phyloP scores from a whole-genome alignment of 2,797 vertebrate species.

The Leptatherina wallacei region DNA sequence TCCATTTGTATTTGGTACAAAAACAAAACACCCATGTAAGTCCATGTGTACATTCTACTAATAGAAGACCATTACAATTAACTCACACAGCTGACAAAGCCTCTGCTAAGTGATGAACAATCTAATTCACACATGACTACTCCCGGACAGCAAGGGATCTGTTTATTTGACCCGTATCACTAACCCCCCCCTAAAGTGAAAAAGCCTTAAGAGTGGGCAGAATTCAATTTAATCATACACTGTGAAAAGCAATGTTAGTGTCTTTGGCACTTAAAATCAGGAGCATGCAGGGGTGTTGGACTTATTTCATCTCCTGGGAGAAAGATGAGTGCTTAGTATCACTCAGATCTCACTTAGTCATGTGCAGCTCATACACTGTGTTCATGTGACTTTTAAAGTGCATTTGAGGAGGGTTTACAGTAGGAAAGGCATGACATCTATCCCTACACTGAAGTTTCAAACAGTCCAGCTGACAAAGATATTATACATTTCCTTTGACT shows the following conservation, averaged over 20 bases:
- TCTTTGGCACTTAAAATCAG: slow-evolving; percentile 60
- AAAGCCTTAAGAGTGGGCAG: slow-evolving; percentile 43
- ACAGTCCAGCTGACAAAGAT: background rate
- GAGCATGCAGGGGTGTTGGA: slow-evolving; percentile 57
- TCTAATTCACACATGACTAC: slow-evolving; percentile 71
- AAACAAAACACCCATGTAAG: slow-evolving; percentile 10
- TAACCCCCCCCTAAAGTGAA: slow-evolving; percentile 45
- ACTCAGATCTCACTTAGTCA: slow-evolving; percentile 28
- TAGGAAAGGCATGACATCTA: background rate
- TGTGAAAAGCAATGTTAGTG: slow-evolving; percentile 58
- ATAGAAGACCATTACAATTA: slow-evolving; percentile 55
- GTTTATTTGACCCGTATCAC: slow-evolving; percentile 65
- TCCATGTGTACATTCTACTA: slow-evolving; percentile 17
- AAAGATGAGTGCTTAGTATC: slow-evolving; percentile 24
- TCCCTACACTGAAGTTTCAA: background rate
- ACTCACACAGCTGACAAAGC: slow-evolving; percentile 48
- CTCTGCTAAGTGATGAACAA: slow-evolving; percentile 54
- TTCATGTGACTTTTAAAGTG: background rate
- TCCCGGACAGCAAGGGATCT: slow-evolving; percentile 61
- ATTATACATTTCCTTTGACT: background rate
- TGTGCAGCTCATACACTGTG: slow-evolving; percentile 7
- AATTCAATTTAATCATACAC: slow-evolving; percentile 72
- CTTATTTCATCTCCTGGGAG: slow-evolving; percentile 48
- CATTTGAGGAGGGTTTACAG: slow-evolving; percentile 11
- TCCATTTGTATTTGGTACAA: slow-evolving; percentile 5